Evolutionary conservation across 1,140 invertebrate species (phyloP).

Genomic region (Paracyclopina nana): DNA sequence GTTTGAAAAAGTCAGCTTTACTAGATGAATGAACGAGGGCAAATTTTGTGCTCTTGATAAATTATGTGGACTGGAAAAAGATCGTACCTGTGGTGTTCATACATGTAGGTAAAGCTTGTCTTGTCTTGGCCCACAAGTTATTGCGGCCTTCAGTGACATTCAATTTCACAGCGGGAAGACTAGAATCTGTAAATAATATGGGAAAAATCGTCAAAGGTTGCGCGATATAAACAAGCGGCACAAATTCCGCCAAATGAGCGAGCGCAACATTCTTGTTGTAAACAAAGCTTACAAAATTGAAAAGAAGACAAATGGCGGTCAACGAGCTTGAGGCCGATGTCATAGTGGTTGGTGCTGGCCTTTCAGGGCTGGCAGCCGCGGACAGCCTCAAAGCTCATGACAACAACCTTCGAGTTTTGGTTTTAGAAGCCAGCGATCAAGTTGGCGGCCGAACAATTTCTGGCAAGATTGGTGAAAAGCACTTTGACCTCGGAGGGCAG

Average conservation of each 20-base stretch:
- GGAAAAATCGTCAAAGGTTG: slow-evolving; percentile 3
- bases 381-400: neutral
- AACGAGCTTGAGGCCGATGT: neutral
- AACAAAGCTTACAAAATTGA: neutral
- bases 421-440: neutral
- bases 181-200: slow-evolving; percentile 27
- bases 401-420: neutral
- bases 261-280: neutral
- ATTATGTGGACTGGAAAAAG: neutral
- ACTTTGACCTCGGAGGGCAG: no score
- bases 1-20: no score
- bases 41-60: no score
- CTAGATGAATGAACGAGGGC: no score
- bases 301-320: neutral
- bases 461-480: no score
- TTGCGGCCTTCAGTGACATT: slow-evolving; percentile 63
- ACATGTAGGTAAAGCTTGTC: slow-evolving; percentile 70
- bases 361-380: neutral
- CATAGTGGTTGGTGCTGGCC: neutral
- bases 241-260: neutral
- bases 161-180: slow-evolving; percentile 29
- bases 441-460: neutral
- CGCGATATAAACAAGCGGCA: neutral
- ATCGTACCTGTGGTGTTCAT: slow-evolving; percentile 53
- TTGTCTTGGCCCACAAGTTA: slow-evolving; percentile 87